Conservation (phyloP, 2,888 invertebrate species). For the Hanleya hanleyi region DNA sequence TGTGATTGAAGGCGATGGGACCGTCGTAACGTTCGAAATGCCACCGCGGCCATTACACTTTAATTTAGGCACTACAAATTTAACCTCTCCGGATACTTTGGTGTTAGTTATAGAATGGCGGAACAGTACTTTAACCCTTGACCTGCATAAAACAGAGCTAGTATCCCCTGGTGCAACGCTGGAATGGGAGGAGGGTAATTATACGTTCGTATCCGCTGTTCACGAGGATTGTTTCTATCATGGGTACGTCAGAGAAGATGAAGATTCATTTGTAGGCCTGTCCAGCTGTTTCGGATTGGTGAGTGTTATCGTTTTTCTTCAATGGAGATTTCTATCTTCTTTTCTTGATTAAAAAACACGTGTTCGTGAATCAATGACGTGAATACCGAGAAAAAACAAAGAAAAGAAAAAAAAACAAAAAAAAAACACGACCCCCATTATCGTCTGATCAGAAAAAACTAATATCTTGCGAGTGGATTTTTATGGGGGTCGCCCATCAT, state of each 20-base stretch:
- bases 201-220: neutral
- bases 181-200: slow-evolving; percentile 4
- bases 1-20: neutral
- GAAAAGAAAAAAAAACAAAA: too few species aligned
- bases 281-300: slow-evolving; percentile 76
- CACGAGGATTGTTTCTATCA: slow-evolving; percentile 75
- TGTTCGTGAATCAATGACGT: too few species aligned
- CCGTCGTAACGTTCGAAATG: neutral
- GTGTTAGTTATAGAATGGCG: neutral
- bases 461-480: too few species aligned
- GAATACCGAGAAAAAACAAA: too few species aligned
- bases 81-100: neutral
- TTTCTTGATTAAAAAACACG: too few species aligned
- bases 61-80: neutral
- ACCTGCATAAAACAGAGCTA: neutral
- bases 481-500: too few species aligned
- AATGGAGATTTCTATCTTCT: too few species aligned
- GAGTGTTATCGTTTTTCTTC: slow-evolving; percentile 46
- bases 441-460: too few species aligned
- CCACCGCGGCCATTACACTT: neutral
- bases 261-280: slow-evolving; percentile 75
- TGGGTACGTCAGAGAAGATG: slow-evolving; percentile 74
- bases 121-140: neutral
- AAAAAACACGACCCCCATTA: too few species aligned
- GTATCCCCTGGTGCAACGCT: neutral